Base-by-base conservation (phyloP, 2,888 invertebrate genomes). In the Cheilosia soror region DNA sequence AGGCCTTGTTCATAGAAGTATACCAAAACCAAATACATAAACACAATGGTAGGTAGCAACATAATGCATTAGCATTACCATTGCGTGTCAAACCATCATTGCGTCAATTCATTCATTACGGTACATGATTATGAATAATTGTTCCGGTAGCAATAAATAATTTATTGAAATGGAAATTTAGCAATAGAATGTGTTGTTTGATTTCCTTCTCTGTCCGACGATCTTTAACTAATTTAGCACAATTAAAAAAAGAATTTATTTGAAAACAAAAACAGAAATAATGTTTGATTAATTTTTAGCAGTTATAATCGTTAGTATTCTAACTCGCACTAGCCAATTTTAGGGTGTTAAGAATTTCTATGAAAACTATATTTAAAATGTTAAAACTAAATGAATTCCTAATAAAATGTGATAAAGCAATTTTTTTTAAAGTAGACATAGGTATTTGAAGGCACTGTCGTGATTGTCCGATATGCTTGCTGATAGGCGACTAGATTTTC, bases 71-170 rank as follows among this genome's bases (percentile, higher is more conserved):
- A 27, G 15, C 47, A 27, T 49, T 27, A 27, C 20, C 6, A n/a
- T 55, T 62, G 62, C 55, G 47, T 65, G 73, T 27, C 44, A 44
- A 63, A 25, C 44, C 13, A 55, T 27, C 55, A 65, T 75, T 66
- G 75, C 75, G 66, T 75, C 75, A 75, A 47, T 37, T 75, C 49
- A 11, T 66, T 20, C 49, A 11, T 66, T 20, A 66, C 47, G 7
- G 58, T 49, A 65, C 65, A 49, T 66, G 57, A 58, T 29, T 49
- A 66, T 66, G 29, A 40, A 57, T 47, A 65, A 40, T 27, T 66
- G 65, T 75, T 75, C 75, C 75, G 75, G 65, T 49, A 44, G 7
- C 7, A 33, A 65, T 63, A 4, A 20, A 60, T 60, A 51, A 60
- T 60, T 40, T 60, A 60, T 51, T 37, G n/a, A 33, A 65, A 29